phyloP scores from a whole-genome alignment of 2,797 vertebrate species.

The Malacoctenus gilli region DNA sequence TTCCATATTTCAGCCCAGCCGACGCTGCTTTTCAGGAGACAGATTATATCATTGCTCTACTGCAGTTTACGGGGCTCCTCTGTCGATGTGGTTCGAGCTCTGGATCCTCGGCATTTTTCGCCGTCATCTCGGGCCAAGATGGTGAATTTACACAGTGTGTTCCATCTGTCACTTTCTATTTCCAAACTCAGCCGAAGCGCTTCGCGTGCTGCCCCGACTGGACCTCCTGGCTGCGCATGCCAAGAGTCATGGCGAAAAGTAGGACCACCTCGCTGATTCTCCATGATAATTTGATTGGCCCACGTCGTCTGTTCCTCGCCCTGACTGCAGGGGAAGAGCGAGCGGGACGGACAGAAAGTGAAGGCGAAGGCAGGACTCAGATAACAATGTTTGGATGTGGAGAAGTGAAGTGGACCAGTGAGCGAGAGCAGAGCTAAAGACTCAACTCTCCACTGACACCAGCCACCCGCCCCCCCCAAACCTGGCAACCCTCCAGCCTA shows the following conservation, averaged over 20 bases:
- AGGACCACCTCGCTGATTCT: constrained; percentile 25
- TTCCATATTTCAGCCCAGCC: no score
- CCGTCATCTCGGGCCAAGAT: constrained; percentile 30
- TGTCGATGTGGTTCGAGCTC: constrained; percentile 2
- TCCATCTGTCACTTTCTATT: constrained; percentile 66
- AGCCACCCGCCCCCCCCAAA: constrained; percentile 56
- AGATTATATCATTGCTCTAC: neutral
- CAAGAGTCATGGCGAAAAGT: constrained; percentile 30
- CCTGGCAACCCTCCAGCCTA: constrained; percentile 70
- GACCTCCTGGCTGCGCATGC: constrained; percentile 9
- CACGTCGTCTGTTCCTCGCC: constrained; percentile 17
- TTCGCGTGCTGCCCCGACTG: constrained; percentile 19
- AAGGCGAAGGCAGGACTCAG: constrained; percentile 45
- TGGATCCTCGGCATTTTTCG: constrained; percentile 7
- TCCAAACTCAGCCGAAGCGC: constrained; percentile 40
- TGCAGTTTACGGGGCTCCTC: neutral
- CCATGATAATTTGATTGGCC: constrained; percentile 53
- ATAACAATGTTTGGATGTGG: constrained; percentile 73
- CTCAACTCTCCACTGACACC: constrained; percentile 63
- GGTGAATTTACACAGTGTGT: constrained; percentile 34
- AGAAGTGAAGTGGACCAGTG: constrained; percentile 67
- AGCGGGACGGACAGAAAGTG: constrained; percentile 26
- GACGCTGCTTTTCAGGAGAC: constrained; percentile 14
- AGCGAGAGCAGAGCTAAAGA: constrained; percentile 59
- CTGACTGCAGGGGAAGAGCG: constrained; percentile 22